Conservation (phyloP, 2,113 vertebrate genomes). For the Elanoides forficatus region DNA sequence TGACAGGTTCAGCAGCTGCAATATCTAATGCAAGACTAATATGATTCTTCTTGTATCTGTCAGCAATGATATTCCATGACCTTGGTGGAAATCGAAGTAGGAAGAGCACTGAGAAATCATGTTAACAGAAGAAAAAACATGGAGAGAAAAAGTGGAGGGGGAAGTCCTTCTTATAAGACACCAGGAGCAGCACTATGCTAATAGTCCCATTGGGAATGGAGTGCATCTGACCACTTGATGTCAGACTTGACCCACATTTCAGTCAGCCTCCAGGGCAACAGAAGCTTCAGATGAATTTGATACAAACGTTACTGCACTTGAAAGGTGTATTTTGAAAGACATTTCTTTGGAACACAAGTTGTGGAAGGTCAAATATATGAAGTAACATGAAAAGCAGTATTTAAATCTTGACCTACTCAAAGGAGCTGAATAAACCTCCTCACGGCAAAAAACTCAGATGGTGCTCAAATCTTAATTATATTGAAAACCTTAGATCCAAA, state of each 20-base stretch:
- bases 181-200: background rate
- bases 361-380: background rate
- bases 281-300: background rate
- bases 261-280: constrained; percentile 15
- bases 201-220: constrained; percentile 25
- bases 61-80: background rate
- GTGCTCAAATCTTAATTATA: background rate
- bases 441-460: background rate
- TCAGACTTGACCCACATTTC: constrained; percentile 62
- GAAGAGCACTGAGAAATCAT: background rate
- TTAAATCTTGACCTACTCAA: constrained; percentile 18
- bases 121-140: background rate
- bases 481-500: background rate
- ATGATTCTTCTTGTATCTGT: background rate
- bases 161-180: background rate
- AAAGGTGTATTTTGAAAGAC: background rate
- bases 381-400: background rate
- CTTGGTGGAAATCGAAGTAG: background rate
- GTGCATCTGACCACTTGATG: constrained; percentile 62
- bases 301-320: background rate
- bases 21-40: background rate
- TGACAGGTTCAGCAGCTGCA: background rate
- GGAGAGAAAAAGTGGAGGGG: background rate
- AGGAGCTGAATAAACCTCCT: background rate
- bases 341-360: background rate